Evolutionary conservation across 2,888 invertebrate genomes (phyloP), one percentile per base, ranked within the genome.

Genomic region (Caenorhabditis auriculariae): DNA sequence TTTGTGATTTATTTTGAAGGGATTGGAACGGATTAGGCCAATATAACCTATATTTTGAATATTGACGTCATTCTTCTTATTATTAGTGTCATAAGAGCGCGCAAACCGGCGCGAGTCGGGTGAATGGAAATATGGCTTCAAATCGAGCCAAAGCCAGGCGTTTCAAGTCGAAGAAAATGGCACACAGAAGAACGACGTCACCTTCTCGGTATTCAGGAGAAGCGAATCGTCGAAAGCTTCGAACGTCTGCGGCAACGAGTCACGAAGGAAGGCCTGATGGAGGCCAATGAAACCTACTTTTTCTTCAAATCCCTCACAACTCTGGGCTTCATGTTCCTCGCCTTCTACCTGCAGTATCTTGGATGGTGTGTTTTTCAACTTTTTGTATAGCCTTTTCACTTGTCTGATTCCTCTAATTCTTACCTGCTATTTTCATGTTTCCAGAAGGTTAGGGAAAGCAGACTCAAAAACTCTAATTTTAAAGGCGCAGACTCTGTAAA

Each of bases 151-250:
- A 37, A 46, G 46, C 37, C 35, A 54, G 46, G 38, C 2, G n/a
- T 38, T 28, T 67, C 50, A 44, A 75, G 74, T 77, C 75, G 53
- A 75, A 70, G 60, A 64, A 67, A 32, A 75, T 78, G 38, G 72
- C 21, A 32, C 9, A 52, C 5, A 15, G 15, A 32, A 44, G 17
- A 19, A 24, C 32, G 26, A 24, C 15, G 5, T 17, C 39, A 28
- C 7, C 3, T 41, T 15, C 12, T 27, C 24, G 4, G 42, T n/a
- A 27, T 70, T 48, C 51, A 77, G 71, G 80, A 80, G 52, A 77
- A 75, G 67, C 69, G 72, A 42, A 80, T 80, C 57, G 75, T 75
- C 0, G 51, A 44, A 12, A 67, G 62, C 29, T 80, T 80, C 56
- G 80, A 80, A 48, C 57, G 63, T 32, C 69, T 80, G 2, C 66